These are phyloP conservation scores for Corythornis madagascariensis DNA, from an alignment of 2,113 vertebrate species.

Conservation along the genomic window DNA sequence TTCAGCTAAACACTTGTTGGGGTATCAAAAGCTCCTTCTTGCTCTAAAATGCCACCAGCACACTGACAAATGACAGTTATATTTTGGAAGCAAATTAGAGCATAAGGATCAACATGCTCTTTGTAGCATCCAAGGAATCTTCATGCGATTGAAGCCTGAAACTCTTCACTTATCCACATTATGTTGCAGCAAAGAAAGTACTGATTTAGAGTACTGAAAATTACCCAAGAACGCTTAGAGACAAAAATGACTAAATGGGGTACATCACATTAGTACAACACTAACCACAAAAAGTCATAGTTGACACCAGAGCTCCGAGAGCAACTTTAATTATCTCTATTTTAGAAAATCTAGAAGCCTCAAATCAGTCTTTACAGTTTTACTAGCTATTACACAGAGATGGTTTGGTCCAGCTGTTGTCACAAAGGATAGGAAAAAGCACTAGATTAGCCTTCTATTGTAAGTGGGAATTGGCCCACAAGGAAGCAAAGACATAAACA, in stretches of 20 bases:
- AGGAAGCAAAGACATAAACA: background rate
- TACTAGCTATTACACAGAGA: background rate
- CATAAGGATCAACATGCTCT: background rate
- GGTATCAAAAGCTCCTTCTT: background rate
- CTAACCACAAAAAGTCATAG: background rate
- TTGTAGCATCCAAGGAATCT: background rate
- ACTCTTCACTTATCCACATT: background rate
- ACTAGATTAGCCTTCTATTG: background rate
- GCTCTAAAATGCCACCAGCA: background rate
- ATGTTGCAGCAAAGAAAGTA: background rate
- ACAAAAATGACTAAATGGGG: background rate
- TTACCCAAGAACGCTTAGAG: background rate
- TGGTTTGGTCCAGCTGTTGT: background rate
- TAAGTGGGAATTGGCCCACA: background rate
- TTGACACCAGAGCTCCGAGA: background rate
- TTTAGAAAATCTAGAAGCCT: background rate
- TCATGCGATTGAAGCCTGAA: slow-evolving; percentile 27
- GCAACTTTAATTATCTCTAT: background rate
- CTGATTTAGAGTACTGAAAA: background rate
- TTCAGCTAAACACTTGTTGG: background rate
- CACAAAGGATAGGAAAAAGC: background rate
- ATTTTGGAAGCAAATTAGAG: slow-evolving; percentile 17
- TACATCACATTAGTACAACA: background rate
- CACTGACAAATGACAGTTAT: background rate
- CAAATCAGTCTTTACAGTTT: background rate